Evolutionary conservation across 2,797 vertebrate species (phyloP), one percentile per base, ranked within the genome.

Genomic region (Bufotes viridis): DNA sequence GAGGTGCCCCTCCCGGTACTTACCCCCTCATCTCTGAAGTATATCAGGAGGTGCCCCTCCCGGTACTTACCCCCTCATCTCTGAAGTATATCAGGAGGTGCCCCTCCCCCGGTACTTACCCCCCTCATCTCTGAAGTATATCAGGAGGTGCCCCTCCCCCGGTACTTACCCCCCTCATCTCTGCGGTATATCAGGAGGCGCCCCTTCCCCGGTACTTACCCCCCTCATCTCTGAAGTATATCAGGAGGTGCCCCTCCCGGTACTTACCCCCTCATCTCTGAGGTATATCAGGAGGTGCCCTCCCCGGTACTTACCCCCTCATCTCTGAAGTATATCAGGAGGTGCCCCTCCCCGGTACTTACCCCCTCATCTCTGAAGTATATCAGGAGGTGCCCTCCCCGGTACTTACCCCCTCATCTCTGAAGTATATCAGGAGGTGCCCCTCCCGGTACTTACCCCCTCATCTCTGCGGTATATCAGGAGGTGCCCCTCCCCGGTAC

Each of bases 391-490:
- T 74, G 20, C 61, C 61, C 22, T 75, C 76, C 26, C 10, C 26
- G 20, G 17, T 34, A 78, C 72, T 78, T 55, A 85, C 29, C 84
- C 57, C 57, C 20, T 86, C 58, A 17, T 80, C 24, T 51, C 20
- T 86, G 84, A 2, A 34, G 63, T 69, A 26, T 58, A 85, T 57
- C n/a, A 79, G 61, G 61, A 80, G 11, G 1, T 63, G 3, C 12
- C 84, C 72, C 20, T 18, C 14, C 20, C 7, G 2, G 29, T 34
- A 57, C 61, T 79, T 24, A 79, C 76, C 84, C 60, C n/a, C 20
- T 86, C 34, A 17, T 86, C 60, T 51, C 20, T 86, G 84, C 57
- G 67, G 72, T 78, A n/a, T 58, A 85, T 65, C 20, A 78, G 74
- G 58, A 85, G 22, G 6, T 58, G 15, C 57, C 57, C 29, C 11